Conservation (phyloP, 1,140 invertebrate genomes). For the Globodera rostochiensis region DNA sequence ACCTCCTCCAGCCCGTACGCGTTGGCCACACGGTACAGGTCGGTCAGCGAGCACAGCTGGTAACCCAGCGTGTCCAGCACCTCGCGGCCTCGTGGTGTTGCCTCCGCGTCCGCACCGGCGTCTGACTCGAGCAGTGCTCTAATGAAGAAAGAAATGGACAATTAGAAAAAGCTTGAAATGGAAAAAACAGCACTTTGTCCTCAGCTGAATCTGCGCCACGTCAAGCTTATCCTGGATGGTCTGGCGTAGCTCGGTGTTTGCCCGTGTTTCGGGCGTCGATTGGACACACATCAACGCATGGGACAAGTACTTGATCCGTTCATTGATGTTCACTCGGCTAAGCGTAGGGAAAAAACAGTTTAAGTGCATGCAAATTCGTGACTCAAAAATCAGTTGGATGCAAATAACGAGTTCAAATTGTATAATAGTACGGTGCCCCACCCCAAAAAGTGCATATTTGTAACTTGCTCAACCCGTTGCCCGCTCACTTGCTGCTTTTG, state of each 20-base stretch:
- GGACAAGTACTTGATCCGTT: slow-evolving; percentile 86
- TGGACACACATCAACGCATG: slow-evolving; percentile 83
- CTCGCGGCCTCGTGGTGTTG: slow-evolving; percentile 13
- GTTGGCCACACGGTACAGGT: slow-evolving; percentile 72
- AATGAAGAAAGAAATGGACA: neutral
- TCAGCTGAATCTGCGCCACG: slow-evolving; percentile 63
- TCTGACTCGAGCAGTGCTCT: slow-evolving; percentile 15
- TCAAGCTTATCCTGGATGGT: slow-evolving; percentile 92
- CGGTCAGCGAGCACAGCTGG: slow-evolving; percentile 35
- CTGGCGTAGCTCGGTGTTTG: slow-evolving; percentile 79
- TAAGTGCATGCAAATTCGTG: neutral
- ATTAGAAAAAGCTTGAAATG: slow-evolving; percentile 8
- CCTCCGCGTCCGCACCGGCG: neutral
- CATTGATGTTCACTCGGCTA: slow-evolving; percentile 43
- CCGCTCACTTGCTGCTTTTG: slow-evolving; percentile 74
- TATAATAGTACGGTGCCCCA: neutral
- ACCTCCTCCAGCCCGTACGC: slow-evolving; percentile 69
- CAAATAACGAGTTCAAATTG: slow-evolving; percentile 63
- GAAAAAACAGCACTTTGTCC: slow-evolving; percentile 33
- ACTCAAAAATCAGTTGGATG: neutral
- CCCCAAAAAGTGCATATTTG: slow-evolving; percentile 14
- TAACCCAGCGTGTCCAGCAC: slow-evolving; percentile 31
- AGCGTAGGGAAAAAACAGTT: neutral
- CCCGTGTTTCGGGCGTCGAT: slow-evolving; percentile 69
- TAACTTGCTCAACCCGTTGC: no score